Percentiles rank a stretch among this genome's conserved stretches.
Evolutionary conservation across 2,888 invertebrate genomes (phyloP).

Genomic region (Drosophila multiciliata): DNA sequence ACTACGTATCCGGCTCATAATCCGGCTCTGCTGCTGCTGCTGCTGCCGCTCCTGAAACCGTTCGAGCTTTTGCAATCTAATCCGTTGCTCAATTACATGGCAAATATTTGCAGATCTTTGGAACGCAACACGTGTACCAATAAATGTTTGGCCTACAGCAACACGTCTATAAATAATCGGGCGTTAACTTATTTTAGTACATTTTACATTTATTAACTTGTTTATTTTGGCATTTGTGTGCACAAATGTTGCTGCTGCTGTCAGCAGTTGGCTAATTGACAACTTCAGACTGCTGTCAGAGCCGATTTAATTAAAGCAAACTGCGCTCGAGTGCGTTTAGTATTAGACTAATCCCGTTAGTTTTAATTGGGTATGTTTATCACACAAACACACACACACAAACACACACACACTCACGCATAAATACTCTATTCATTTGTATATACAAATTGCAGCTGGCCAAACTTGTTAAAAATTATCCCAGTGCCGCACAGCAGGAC

Average conservation of each 20-base stretch:
- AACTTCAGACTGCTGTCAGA: constrained; percentile 63
- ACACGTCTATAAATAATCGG: constrained; percentile 42
- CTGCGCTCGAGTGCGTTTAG: constrained; percentile 70
- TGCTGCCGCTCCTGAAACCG: constrained; percentile 2
- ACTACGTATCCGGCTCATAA: constrained; percentile 5
- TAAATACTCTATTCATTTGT: constrained; percentile 1
- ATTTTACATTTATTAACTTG: constrained; percentile 52
- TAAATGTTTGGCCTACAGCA: constrained; percentile 24
- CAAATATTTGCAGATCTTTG: constrained; percentile 56
- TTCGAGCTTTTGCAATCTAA: constrained; percentile 45
- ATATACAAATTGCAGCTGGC: constrained; percentile 45
- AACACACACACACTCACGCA: constrained; percentile 19
- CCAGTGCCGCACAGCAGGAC: constrained; percentile 54
- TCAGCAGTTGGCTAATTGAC: constrained; percentile 57
- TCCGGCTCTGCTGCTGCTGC: not conserved
- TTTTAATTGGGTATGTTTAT: constrained; percentile 75
- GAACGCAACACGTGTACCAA: constrained; percentile 50
- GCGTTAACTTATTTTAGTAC: constrained; percentile 47
- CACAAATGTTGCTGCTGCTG: not conserved
- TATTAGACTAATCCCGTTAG: constrained; percentile 69
- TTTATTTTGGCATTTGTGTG: constrained; percentile 19
- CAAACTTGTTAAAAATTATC: constrained; percentile 25
- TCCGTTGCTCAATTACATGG: constrained; percentile 72
- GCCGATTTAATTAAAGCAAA: constrained; percentile 68
- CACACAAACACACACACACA: constrained; percentile 43